Evolutionary conservation across 1,140 invertebrate genomes (phyloP).

Genomic region (Anthonomus grandis): DNA sequence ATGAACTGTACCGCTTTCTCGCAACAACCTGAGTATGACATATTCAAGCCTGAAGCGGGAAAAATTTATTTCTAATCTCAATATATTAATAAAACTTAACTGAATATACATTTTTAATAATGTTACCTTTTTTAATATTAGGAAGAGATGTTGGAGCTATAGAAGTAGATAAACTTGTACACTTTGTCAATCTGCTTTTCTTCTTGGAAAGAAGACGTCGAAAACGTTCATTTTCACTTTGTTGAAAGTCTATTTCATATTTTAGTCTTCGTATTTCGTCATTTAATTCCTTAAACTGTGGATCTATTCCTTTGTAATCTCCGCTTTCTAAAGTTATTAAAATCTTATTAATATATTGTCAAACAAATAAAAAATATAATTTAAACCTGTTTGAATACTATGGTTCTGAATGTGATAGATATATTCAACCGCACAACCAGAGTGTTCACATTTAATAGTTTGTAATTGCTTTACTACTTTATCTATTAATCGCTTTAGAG

Average conservation of each 20-base stretch:
- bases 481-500: not conserved
- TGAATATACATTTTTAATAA: no score
- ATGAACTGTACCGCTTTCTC: not conserved
- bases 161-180: not conserved
- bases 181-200: not conserved
- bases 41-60: no score
- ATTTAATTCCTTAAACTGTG: not conserved
- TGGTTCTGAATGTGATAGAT: no score
- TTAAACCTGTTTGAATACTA: no score
- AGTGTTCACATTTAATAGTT: not conserved
- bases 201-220: not conserved
- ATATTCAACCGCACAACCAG: not conserved
- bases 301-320: not conserved
- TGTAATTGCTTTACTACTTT: not conserved
- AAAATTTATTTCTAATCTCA: no score
- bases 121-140: not conserved
- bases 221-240: slow-evolving; percentile 3
- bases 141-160: not conserved
- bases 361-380: no score
- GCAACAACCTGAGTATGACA: not conserved
- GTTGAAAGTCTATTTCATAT: not conserved
- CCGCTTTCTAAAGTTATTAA: not conserved
- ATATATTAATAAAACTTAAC: no score
- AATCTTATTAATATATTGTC: not conserved
- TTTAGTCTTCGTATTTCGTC: not conserved